Base-by-base conservation (phyloP, 2,797 vertebrate genomes). In the Pelochelys cantorii region DNA sequence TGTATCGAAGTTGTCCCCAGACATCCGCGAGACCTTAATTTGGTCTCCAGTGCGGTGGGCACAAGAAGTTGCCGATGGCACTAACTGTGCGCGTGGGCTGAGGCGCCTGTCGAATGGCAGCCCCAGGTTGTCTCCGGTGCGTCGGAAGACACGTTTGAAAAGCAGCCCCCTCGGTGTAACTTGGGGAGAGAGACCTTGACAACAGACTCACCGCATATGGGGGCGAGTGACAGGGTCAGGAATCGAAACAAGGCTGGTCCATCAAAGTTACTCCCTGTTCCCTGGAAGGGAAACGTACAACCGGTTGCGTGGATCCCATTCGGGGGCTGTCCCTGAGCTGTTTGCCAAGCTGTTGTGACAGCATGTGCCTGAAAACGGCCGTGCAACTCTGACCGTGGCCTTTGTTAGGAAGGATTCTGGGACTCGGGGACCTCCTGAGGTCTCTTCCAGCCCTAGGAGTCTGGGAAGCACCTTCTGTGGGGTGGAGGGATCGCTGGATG, bases 391-490 rank as follows among this genome's bases (percentile, higher is more conserved):
- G 20, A 2, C n/a, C 48, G 55, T 85, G 31, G 7, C n/a, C 81
- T 86, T 5, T 81, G 78, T 83, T 27, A 80, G 74, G 93, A 90
- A 80, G 23, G n/a, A 29, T 37, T 89, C 92, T 94, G 87, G 42
- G 42, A 42, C 42, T 42, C 7, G 42, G 42, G 42, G 42, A 42
- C 42, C 42, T 42, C 42, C 42, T 42, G 42, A 42, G 42, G 42
- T 48, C 42, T 48, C 42, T 48, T 48, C 42, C 42, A 48, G 42
- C 42, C 42, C 42, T 48, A 48, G 42, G 42, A 48, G 42, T 48
- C 42, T 48, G 42, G 42, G 87, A 92, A 96, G 78, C 91, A 81
- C 37, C 80, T 94, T 78, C 83, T 93, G 1, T 89, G 34, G 74
- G 59, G 55, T 74, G 87, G 80, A 42, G 65, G 68, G 88, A 57